These are phyloP conservation scores for Hemicordylus capensis DNA, from an alignment of 2,113 vertebrate genomes.

Conservation along the genomic window DNA sequence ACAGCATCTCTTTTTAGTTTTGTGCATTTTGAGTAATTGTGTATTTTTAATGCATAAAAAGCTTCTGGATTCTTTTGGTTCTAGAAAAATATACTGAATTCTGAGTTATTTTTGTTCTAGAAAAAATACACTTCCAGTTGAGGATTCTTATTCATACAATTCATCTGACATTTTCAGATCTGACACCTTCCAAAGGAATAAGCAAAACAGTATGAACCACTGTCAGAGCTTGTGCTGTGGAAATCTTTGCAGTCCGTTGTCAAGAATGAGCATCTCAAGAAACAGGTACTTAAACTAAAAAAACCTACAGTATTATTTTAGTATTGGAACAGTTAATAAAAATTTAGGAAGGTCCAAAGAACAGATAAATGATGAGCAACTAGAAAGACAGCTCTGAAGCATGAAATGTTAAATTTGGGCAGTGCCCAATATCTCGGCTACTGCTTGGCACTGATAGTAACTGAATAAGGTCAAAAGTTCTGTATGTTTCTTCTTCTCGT, in stretches of 20 bases:
- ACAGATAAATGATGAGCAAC: slow-evolving; percentile 66
- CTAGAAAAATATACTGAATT: too few relatives aligned
- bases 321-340: slow-evolving; percentile 51
- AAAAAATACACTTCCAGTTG: not conserved
- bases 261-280: slow-evolving; percentile 6
- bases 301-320: slow-evolving; percentile 18
- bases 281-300: slow-evolving; percentile 17
- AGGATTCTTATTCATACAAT: not conserved
- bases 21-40: not conserved
- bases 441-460: slow-evolving; percentile 46
- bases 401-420: slow-evolving; percentile 46
- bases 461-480: slow-evolving; percentile 59
- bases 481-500: slow-evolving; percentile 15
- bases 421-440: slow-evolving; percentile 46
- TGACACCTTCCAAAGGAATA: not conserved
- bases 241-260: not conserved
- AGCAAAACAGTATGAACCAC: not conserved
- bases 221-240: not conserved
- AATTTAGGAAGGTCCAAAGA: slow-evolving; percentile 52
- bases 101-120: not conserved
- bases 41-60: too few relatives aligned
- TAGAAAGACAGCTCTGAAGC: slow-evolving; percentile 60
- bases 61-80: too few relatives aligned
- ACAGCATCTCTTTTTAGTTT: not conserved
- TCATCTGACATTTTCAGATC: not conserved